Evolutionary conservation across 2,113 vertebrate species (phyloP).

Genomic region (Forbesichthys agassizii): DNA sequence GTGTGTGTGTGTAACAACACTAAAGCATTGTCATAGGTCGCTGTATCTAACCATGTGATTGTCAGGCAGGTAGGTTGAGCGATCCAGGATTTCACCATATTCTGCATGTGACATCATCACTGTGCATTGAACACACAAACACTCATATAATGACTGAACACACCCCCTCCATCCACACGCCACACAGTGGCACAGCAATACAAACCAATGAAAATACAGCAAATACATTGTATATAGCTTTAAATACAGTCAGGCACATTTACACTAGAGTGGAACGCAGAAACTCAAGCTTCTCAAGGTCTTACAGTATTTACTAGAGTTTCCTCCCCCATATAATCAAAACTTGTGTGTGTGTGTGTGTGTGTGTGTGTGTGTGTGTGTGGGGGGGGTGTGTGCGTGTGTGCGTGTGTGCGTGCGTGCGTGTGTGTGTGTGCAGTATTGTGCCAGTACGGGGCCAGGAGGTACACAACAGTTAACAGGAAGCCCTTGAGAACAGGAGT

Average conservation of each 20-base stretch:
- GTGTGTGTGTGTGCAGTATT: neutral
- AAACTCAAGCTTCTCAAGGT: conserved; percentile 19
- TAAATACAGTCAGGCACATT: conserved; percentile 71
- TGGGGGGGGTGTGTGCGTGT: conserved; percentile 1
- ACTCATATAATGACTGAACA: conserved; percentile 66
- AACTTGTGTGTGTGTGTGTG: conserved; percentile 6
- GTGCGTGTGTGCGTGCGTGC: conserved; percentile 16
- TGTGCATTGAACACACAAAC: conserved; percentile 42
- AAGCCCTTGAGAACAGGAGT: conserved; percentile 31
- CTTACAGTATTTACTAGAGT: conserved; percentile 11
- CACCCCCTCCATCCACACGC: conserved; percentile 48
- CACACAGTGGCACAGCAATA: conserved; percentile 80
- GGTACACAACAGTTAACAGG: conserved; percentile 35
- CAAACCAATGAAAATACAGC: conserved; percentile 54
- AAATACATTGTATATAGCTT: conserved; percentile 59
- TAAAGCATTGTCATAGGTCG: conserved; percentile 5
- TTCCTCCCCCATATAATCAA: conserved; percentile 14
- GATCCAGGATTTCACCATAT: conserved; percentile 26
- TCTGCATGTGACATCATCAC: conserved; percentile 41
- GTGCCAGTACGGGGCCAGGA: conserved; percentile 4
- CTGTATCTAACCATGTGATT: conserved; percentile 56
- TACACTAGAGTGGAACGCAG: conserved; percentile 65
- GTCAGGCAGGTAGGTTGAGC: conserved; percentile 44
- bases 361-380: conserved; percentile 6
- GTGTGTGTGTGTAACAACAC: conserved; percentile 25